phyloP scores from a whole-genome alignment of 2,888 invertebrate genomes.

The Andrena hattorfiana region DNA sequence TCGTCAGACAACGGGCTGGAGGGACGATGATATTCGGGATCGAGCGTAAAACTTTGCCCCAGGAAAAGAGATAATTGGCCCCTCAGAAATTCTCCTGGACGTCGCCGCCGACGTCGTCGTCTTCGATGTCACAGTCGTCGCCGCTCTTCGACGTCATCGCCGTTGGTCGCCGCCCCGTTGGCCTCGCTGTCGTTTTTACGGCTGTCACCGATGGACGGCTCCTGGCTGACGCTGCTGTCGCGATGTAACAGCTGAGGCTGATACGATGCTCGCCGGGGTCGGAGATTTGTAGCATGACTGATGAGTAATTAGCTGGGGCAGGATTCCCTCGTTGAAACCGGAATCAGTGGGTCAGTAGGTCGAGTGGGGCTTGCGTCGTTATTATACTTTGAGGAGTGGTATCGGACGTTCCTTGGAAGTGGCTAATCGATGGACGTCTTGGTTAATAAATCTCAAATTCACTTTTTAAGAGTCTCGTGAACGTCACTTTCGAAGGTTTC shows the following conservation, averaged over 20 bases:
- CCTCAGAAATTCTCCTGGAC: constrained; percentile 66
- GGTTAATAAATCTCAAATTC: too few relatives aligned
- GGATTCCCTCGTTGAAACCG: neutral
- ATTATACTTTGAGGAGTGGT: too few relatives aligned
- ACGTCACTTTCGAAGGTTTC: too few relatives aligned
- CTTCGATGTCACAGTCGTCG: constrained; percentile 41
- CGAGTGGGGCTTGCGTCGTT: neutral
- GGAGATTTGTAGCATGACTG: too few relatives aligned
- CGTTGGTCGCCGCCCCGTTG: constrained; percentile 7
- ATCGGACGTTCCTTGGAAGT: too few relatives aligned
- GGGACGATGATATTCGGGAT: constrained; percentile 76
- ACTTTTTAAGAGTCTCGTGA: too few relatives aligned
- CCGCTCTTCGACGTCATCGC: constrained; percentile 32
- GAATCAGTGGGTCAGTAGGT: constrained; percentile 25
- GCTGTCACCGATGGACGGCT: constrained; percentile 32
- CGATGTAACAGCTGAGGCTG: neutral
- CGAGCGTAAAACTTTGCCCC: constrained; percentile 71
- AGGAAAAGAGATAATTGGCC: constrained; percentile 72
- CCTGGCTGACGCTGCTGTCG: constrained; percentile 1
- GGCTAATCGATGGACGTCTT: too few relatives aligned
- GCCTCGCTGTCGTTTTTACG: constrained; percentile 27
- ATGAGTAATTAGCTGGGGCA: neutral
- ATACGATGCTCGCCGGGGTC: too few relatives aligned
- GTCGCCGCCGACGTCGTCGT: constrained; percentile 37
- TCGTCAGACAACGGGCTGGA: constrained; percentile 71